A percentile compares a stretch with the other conserved stretches of the same genome.
Evolutionary conservation across 64 coral and sea anemone genomes (phyloP).

Genomic region (Cladopsammia gracilis): DNA sequence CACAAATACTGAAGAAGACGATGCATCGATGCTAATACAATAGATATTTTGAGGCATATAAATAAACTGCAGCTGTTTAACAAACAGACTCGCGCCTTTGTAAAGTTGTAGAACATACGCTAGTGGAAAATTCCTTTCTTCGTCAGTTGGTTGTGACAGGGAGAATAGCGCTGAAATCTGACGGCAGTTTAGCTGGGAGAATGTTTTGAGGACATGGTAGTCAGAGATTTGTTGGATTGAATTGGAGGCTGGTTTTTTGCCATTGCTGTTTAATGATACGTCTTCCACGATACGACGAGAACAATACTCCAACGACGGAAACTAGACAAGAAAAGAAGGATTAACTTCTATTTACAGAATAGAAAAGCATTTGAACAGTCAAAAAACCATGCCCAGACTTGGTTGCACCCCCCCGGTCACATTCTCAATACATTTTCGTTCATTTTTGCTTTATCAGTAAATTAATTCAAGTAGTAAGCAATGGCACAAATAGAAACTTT

Average conservation of each 20-base stretch:
- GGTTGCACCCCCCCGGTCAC: too few species aligned
- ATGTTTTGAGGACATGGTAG: neutral
- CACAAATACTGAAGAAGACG: slow-evolving; percentile 2
- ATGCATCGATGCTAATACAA: slow-evolving; percentile 49
- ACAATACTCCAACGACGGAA: neutral
- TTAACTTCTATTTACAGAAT: too few species aligned
- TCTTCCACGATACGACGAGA: neutral
- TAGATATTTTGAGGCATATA: slow-evolving; percentile 68
- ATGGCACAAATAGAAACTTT: too few species aligned
- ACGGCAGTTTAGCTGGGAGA: slow-evolving; percentile 3
- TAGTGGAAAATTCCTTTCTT: slow-evolving; percentile 36
- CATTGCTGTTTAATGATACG: neutral
- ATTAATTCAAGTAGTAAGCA: too few species aligned
- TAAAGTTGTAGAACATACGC: slow-evolving; percentile 50
- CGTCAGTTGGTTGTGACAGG: slow-evolving; percentile 3
- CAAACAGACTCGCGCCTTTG: slow-evolving; percentile 40
- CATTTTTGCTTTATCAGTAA: too few species aligned
- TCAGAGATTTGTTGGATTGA: neutral
- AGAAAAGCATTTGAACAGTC: too few species aligned
- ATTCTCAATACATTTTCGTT: too few species aligned
- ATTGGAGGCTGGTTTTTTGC: neutral
- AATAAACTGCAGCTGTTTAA: slow-evolving; percentile 43
- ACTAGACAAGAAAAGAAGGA: neutral
- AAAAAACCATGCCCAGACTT: too few species aligned
- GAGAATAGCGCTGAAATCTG: neutral